Percentiles rank a stretch among this genome's conserved stretches.
These are phyloP conservation scores for Ephestia elutella DNA, from an alignment of 1,140 invertebrate species.

Conservation along the genomic window DNA sequence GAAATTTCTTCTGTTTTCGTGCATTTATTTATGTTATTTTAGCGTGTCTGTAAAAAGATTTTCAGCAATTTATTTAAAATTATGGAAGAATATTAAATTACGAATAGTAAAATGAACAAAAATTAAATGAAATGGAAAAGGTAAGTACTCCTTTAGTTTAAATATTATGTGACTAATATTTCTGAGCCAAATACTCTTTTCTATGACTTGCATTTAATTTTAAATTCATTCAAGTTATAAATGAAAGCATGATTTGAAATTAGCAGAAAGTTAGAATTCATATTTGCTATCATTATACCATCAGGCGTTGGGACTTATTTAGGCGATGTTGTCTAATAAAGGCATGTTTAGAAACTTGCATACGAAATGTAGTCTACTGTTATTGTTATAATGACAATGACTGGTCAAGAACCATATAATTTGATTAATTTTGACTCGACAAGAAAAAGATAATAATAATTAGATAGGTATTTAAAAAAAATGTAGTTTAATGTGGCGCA, in stretches of 20 bases:
- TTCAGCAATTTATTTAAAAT: not conserved
- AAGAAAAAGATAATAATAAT: no score
- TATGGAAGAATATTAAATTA: not conserved
- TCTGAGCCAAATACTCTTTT: no score
- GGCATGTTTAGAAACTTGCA: no score
- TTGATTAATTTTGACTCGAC: not conserved
- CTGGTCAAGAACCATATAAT: not conserved
- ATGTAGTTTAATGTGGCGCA: no score
- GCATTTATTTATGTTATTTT: not conserved
- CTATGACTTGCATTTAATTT: not conserved
- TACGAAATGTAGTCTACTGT: no score
- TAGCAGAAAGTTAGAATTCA: not conserved
- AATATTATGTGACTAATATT: slow-evolving; percentile 2
- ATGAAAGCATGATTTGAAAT: not conserved
- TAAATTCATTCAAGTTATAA: not conserved
- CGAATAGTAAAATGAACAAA: not conserved
- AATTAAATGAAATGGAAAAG: not conserved
- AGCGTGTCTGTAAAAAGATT: not conserved
- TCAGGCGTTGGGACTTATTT: not conserved
- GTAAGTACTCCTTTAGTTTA: not conserved
- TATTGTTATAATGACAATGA: no score
- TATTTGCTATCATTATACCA: not conserved
- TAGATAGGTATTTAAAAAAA: no score
- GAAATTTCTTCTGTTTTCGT: not conserved
- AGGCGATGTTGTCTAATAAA: no score